Evolutionary conservation across 2,888 invertebrate genomes (phyloP).

Genomic region (Ecliptopera silaceata): DNA sequence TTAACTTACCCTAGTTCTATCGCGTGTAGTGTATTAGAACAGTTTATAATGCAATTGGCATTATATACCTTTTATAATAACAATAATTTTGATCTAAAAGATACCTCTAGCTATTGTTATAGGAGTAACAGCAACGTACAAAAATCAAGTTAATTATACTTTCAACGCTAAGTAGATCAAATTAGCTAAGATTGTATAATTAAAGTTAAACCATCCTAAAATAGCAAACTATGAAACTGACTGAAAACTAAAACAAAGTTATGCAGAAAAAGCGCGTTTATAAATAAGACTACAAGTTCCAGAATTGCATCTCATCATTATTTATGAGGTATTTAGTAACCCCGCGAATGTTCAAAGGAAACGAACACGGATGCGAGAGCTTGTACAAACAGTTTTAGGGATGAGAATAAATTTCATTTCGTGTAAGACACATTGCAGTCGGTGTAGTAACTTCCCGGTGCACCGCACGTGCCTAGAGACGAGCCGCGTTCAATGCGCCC

Average conservation of each 20-base stretch:
- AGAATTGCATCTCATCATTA: conserved; percentile 17
- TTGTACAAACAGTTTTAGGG: conserved; percentile 41
- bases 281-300: conserved; percentile 1
- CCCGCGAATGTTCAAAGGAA: conserved; percentile 18
- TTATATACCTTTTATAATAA: too few relatives aligned
- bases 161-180: too few relatives aligned
- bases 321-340: conserved; percentile 23
- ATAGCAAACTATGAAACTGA: not conserved
- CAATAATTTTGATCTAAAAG: too few relatives aligned
- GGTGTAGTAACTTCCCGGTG: conserved; percentile 47
- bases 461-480: conserved; percentile 50
- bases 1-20: not conserved
- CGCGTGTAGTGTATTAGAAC: too few relatives aligned
- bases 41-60: too few relatives aligned
- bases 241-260: not conserved
- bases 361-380: conserved; percentile 15
- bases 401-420: conserved; percentile 54
- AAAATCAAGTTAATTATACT: too few relatives aligned
- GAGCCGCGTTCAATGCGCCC: conserved; percentile 26
- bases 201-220: not conserved
- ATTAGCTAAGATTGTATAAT: too few relatives aligned
- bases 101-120: too few relatives aligned
- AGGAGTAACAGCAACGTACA: too few relatives aligned
- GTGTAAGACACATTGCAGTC: conserved; percentile 59
- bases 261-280: not conserved